Percentiles rank a stretch among this genome's conserved stretches.
These are phyloP conservation scores for Miichthys miiuy DNA, from an alignment of 2,797 vertebrate genomes.

Conservation along the genomic window DNA sequence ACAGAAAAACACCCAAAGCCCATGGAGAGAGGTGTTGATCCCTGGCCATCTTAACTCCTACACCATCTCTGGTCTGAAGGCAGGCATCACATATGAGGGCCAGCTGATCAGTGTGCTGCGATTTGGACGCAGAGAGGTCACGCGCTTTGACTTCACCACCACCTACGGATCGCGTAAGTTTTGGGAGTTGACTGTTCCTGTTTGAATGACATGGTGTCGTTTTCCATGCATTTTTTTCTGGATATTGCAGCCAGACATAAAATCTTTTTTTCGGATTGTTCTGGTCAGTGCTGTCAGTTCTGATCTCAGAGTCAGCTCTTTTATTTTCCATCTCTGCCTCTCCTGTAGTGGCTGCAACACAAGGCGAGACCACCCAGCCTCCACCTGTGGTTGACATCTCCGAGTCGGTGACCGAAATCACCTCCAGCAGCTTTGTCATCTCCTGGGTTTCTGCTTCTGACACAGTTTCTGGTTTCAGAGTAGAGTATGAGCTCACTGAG, in stretches of 20 bases:
- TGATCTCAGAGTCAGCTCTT: conserved; percentile 27
- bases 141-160: conserved; percentile 97
- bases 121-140: conserved; percentile 90
- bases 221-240: not conserved
- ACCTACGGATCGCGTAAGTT: conserved; percentile 89
- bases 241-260: not conserved
- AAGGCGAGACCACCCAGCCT: conserved; percentile 89
- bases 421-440: conserved; percentile 97
- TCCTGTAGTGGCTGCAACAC: conserved; percentile 83
- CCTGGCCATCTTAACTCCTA: conserved; percentile 96
- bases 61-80: conserved; percentile 94
- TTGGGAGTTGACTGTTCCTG: not conserved
- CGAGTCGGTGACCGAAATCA: conserved; percentile 98
- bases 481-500: conserved; percentile 96
- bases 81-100: conserved; percentile 94
- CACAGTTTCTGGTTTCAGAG: conserved; percentile 95
- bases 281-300: conserved; percentile 3
- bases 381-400: conserved; percentile 90
- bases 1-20: conserved; percentile 89
- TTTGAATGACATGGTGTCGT: not conserved
- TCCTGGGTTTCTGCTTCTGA: conserved; percentile 98
- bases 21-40: conserved; percentile 92
- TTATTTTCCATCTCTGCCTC: conserved; percentile 39
- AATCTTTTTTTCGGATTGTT: not conserved
- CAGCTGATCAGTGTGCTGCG: conserved; percentile 95